Percentiles rank a stretch among this genome's conserved stretches.
Evolutionary conservation across 2,113 vertebrate genomes (phyloP).

Genomic region (Leptobrachium leishanense): DNA sequence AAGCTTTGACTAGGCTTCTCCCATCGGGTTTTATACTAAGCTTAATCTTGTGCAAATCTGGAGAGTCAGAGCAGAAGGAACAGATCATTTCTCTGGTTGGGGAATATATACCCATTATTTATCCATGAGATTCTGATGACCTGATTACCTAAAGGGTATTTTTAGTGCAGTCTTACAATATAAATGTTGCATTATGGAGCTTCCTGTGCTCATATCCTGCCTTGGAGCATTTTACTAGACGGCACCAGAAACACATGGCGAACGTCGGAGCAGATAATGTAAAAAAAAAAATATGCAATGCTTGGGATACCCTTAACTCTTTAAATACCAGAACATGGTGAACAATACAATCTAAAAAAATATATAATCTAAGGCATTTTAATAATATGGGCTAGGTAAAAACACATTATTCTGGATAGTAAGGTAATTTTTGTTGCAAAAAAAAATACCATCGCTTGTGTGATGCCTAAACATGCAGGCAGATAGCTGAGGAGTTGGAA

Average conservation of each 20-base stretch:
- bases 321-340: no score
- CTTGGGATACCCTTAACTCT: not conserved
- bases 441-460: no score
- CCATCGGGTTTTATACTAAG: not conserved
- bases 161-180: conserved; percentile 17
- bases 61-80: conserved; percentile 35
- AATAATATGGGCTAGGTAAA: no score
- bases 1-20: not conserved
- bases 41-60: conserved; percentile 21
- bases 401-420: no score
- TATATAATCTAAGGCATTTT: no score
- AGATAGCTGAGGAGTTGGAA: no score
- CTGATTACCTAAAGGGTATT: conserved; percentile 38
- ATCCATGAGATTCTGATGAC: conserved; percentile 42
- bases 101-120: conserved; percentile 25
- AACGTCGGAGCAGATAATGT: not conserved
- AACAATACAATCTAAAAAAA: no score
- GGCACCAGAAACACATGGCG: not conserved
- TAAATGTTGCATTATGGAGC: not conserved
- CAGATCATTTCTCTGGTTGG: conserved; percentile 18
- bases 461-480: no score
- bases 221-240: not conserved
- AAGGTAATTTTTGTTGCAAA: no score
- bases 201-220: not conserved
- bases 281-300: not conserved